These are phyloP conservation scores for Steromphala cineraria DNA, from an alignment of 2,888 invertebrate species.

Conservation along the genomic window DNA sequence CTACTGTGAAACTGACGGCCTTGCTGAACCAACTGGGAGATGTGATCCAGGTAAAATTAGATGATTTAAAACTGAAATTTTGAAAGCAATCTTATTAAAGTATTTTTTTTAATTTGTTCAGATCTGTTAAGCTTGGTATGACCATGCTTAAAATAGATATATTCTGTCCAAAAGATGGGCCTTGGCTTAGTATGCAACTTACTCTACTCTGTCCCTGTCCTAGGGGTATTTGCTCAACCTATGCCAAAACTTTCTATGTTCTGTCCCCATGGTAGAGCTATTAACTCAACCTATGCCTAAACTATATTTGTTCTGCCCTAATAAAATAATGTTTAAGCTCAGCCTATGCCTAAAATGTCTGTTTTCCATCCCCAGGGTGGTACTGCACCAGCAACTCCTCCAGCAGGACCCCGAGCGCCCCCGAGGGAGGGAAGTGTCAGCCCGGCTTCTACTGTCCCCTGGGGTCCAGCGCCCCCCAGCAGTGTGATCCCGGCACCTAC, in stretches of 20 bases:
- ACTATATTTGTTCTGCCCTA: neutral
- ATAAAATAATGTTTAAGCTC: too few relatives aligned
- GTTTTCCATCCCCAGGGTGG: constrained; percentile 59
- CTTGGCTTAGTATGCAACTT: too few relatives aligned
- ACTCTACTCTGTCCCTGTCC: neutral
- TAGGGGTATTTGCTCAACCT: neutral
- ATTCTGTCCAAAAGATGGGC: too few relatives aligned
- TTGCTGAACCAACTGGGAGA: constrained; percentile 57
- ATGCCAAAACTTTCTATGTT: neutral
- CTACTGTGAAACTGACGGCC: constrained; percentile 67
- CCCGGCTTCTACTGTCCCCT: constrained; percentile 66
- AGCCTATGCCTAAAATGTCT: neutral
- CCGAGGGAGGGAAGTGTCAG: constrained; percentile 68
- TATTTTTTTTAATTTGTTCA: too few relatives aligned
- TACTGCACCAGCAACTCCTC: constrained; percentile 66
- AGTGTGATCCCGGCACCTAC: constrained; percentile 64
- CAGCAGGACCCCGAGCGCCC: constrained; percentile 49
- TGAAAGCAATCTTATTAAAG: too few relatives aligned
- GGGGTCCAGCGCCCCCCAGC: constrained; percentile 50
- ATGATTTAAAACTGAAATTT: too few relatives aligned
- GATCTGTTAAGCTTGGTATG: too few relatives aligned
- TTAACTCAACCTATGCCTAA: too few relatives aligned
- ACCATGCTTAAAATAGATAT: too few relatives aligned
- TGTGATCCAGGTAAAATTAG: constrained; percentile 60
- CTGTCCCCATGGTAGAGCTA: constrained; percentile 68